Percentiles rank a stretch among this genome's conserved stretches.
These are phyloP conservation scores for Eurois occulta DNA, from an alignment of 2,888 invertebrate species.

Conservation along the genomic window DNA sequence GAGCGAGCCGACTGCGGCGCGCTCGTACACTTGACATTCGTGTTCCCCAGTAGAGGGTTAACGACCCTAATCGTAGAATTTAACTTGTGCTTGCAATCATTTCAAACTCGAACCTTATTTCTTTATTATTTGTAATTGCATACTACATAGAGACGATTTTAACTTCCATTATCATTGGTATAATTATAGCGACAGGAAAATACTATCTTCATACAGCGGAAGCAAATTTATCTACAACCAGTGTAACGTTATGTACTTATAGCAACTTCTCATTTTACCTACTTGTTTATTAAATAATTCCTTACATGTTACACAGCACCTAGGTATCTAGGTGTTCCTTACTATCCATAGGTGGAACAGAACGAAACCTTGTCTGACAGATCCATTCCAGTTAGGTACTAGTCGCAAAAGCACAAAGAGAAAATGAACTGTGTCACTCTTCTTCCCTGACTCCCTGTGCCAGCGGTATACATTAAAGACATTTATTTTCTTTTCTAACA, in stretches of 20 bases:
- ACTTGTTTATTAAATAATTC: not conserved
- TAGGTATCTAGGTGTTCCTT: not conserved
- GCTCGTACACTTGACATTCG: conserved; percentile 86
- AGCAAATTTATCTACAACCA: conserved; percentile 31
- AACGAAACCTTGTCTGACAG: not conserved
- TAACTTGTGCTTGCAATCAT: conserved; percentile 18
- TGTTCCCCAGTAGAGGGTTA: conserved; percentile 72
- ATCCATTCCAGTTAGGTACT: not conserved
- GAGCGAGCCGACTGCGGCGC: conserved; percentile 56
- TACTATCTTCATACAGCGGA: conserved; percentile 37
- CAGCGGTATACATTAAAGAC: not conserved
- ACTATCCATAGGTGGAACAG: not conserved
- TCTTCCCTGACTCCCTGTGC: not conserved
- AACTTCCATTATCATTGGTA: conserved; percentile 16
- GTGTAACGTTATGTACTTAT: not conserved
- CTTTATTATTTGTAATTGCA: conserved; percentile 1
- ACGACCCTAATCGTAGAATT: conserved; percentile 63
- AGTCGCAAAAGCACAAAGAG: not conserved
- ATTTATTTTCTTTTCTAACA: conserved; percentile 80
- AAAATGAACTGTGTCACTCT: not conserved
- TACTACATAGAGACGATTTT: not conserved
- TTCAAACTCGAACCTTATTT: not conserved
- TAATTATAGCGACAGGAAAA: conserved; percentile 43
- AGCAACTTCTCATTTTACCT: not conserved
- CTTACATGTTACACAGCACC: not conserved